phyloP scores from a whole-genome alignment of 1,140 invertebrate genomes.

The Lanistes nyassanus region DNA sequence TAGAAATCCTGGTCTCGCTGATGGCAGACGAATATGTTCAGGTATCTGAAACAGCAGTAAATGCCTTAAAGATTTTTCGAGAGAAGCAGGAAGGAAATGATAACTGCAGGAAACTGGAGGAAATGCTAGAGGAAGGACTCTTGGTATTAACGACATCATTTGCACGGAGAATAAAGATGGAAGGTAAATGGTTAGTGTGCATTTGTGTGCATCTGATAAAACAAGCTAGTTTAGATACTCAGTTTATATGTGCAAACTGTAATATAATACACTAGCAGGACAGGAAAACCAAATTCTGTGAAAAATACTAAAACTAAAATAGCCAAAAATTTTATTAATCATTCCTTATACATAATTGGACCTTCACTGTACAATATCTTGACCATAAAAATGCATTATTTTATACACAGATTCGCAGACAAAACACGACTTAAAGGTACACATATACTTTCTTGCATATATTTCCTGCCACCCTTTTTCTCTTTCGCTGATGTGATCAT shows the following conservation, averaged over 20 bases:
- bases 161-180: constrained; percentile 52
- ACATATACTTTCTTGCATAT: background rate
- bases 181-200: constrained; percentile 36
- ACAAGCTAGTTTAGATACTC: background rate
- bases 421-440: background rate
- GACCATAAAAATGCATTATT: too few relatives aligned
- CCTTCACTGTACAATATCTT: too few relatives aligned
- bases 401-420: background rate
- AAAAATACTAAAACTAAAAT: too few relatives aligned
- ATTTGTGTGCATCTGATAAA: background rate
- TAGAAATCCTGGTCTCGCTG: constrained; percentile 54
- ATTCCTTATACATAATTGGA: too few relatives aligned
- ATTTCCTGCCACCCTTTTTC: background rate
- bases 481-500: background rate
- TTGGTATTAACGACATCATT: constrained; percentile 50
- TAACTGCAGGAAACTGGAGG: constrained; percentile 43
- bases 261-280: background rate
- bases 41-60: constrained; percentile 43
- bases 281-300: too few relatives aligned
- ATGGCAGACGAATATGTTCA: constrained; percentile 53
- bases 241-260: background rate
- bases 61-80: constrained; percentile 45
- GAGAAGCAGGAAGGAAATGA: constrained; percentile 33
- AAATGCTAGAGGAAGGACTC: constrained; percentile 59
- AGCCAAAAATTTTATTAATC: too few relatives aligned